Percentiles rank a stretch among this genome's conserved stretches.
phyloP scores from a whole-genome alignment of 2,113 vertebrate species.

The Cynocephalus volans region DNA sequence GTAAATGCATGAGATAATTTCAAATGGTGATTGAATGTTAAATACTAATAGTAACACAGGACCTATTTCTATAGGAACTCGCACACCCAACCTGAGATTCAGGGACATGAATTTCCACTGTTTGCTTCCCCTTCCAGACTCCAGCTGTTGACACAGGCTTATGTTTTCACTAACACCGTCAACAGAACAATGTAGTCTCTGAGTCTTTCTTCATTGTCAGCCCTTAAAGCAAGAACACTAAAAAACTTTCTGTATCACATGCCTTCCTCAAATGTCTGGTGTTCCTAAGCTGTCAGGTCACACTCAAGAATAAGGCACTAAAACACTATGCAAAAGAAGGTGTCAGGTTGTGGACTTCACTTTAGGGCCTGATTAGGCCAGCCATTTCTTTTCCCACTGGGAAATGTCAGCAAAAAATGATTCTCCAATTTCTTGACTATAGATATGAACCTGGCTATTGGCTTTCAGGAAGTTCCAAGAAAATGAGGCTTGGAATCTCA shows the following conservation, averaged over 20 bases:
- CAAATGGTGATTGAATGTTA: background rate
- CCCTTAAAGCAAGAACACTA: background rate
- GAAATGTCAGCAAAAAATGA: background rate
- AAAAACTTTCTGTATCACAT: background rate
- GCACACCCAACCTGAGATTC: background rate
- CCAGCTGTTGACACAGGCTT: background rate
- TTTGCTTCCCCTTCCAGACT: conserved; percentile 11
- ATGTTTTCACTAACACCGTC: background rate
- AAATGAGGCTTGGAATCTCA: background rate
- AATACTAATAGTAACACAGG: background rate
- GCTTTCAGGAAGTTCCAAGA: background rate
- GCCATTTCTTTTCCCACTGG: background rate
- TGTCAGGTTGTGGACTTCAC: background rate
- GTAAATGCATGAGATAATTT: background rate
- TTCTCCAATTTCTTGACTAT: background rate
- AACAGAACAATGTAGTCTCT: background rate
- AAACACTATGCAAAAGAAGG: background rate
- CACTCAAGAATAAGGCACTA: background rate
- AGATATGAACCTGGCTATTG: background rate
- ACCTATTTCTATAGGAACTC: background rate
- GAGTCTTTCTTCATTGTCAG: background rate
- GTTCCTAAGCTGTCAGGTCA: background rate
- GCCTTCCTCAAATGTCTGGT: background rate
- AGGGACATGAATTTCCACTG: background rate
- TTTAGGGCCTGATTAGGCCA: background rate